Base-by-base conservation (phyloP, 2,797 vertebrate species). In the Fundulus diaphanus region DNA sequence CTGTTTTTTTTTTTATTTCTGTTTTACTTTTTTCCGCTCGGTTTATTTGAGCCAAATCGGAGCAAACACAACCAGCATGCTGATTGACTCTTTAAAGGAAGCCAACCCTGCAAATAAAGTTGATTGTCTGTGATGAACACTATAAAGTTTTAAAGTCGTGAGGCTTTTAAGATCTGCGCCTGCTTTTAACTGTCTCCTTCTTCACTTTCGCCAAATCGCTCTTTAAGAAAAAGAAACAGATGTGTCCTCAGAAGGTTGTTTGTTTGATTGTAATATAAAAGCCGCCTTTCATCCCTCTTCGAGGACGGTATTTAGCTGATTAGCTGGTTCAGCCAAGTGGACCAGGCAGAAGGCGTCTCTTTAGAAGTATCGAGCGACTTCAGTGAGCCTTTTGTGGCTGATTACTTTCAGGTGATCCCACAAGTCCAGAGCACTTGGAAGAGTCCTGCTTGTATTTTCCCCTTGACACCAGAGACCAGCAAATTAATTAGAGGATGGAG, bases 21-120 rank as follows among this genome's bases (percentile, higher is more conserved):
- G 79, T 78, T 72, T 63, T 68, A 82, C 69, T 68, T 72, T 77
- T 76, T 76, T 82, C 65, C 48, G 77, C 75, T 29, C 13, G 59
- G 16, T 69, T 72, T 0, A 66, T 81, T 81, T 74, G 67, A 57
- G 35, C 15, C 44, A 3, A 22, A 37, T 37, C 29, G 42, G n/a
- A 48, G 9, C 31, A 56, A 44, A 46, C 22, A 11, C 66, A 35
- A 20, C 3, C 7, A 31, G 37, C 7, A 16, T 24, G 22, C 29
- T 11, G 33, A 44, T 35, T 59, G n/a, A n/a, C 44, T 20, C 48
- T 27, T 74, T 66, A 52, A 74, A 42, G 54, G n/a, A 27, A 6
- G 13, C 54, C 12, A 6, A 15, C 5, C 54, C 33, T 9, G 65
- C 59, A 66, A 42, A 79, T 1, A 52, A 52, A 51, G 54, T 77